Evolutionary conservation across 2,113 vertebrate species (phyloP).

Genomic region (Rhineura floridana): DNA sequence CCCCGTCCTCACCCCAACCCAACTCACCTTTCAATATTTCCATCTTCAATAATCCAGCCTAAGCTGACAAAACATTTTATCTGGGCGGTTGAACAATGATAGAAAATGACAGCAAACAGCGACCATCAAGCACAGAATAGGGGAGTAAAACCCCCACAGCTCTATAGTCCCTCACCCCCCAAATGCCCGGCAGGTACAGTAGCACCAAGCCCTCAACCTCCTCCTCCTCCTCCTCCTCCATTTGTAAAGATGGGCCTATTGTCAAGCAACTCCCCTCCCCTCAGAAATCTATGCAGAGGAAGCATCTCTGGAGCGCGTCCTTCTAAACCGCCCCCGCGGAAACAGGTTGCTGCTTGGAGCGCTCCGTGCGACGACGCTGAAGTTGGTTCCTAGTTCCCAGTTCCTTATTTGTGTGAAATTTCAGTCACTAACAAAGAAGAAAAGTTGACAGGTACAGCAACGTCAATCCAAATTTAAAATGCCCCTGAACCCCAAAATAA

Average conservation of each 20-base stretch:
- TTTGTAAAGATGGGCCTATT: not conserved
- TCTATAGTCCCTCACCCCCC: not conserved
- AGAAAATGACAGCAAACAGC: too few relatives aligned
- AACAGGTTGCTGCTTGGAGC: not conserved
- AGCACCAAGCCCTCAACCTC: not conserved
- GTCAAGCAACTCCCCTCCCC: too few relatives aligned
- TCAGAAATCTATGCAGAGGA: not conserved
- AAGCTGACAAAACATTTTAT: not conserved
- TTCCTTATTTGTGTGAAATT: too few relatives aligned
- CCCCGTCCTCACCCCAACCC: accelerated
- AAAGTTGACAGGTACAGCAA: too few relatives aligned
- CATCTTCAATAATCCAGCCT: not conserved
- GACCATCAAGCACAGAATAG: not conserved
- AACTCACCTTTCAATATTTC: too few relatives aligned
- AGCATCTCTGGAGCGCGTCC: not conserved
- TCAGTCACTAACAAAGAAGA: too few relatives aligned
- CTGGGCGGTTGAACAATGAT: not conserved
- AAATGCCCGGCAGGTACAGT: not conserved
- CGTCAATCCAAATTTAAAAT: too few relatives aligned
- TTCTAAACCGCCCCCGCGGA: not conserved
- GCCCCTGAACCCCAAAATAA: too few relatives aligned
- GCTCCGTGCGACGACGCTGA: too few relatives aligned
- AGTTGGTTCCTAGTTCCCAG: too few relatives aligned
- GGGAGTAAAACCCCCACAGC: not conserved
- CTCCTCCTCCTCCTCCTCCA: not conserved